phyloP scores from a whole-genome alignment of 1,140 invertebrate genomes.

The Oscheius sp. region DNA sequence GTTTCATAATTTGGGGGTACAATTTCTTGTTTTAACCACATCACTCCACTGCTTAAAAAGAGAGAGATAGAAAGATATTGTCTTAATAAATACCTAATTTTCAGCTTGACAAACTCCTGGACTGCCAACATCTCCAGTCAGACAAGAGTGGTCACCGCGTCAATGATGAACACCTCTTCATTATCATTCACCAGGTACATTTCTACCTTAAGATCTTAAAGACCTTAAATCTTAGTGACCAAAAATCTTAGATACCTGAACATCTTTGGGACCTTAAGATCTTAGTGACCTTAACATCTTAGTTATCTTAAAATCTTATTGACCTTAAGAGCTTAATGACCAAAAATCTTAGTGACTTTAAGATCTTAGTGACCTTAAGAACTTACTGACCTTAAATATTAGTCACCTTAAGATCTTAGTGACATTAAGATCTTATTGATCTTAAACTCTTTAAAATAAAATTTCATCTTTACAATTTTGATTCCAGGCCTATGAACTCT shows the following conservation, averaged over 20 bases:
- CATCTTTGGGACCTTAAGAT: too few relatives aligned
- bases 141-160: constrained; percentile 71
- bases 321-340: too few relatives aligned
- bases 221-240: too few relatives aligned
- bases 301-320: too few relatives aligned
- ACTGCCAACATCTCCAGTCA: constrained; percentile 79
- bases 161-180: constrained; percentile 81
- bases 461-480: neutral
- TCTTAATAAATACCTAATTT: constrained; percentile 22
- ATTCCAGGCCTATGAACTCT: constrained; percentile 85
- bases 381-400: neutral
- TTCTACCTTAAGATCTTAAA: neutral
- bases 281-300: too few relatives aligned
- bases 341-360: neutral
- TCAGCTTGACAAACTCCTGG: constrained; percentile 80
- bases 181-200: constrained; percentile 60
- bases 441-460: neutral
- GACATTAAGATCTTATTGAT: neutral
- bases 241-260: too few relatives aligned
- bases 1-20: neutral
- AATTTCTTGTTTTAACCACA: too few relatives aligned
- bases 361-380: neutral
- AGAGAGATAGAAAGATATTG: neutral
- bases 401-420: neutral
- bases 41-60: too few relatives aligned